phyloP scores from a whole-genome alignment of 2,797 vertebrate species.

The Anas acuta region DNA sequence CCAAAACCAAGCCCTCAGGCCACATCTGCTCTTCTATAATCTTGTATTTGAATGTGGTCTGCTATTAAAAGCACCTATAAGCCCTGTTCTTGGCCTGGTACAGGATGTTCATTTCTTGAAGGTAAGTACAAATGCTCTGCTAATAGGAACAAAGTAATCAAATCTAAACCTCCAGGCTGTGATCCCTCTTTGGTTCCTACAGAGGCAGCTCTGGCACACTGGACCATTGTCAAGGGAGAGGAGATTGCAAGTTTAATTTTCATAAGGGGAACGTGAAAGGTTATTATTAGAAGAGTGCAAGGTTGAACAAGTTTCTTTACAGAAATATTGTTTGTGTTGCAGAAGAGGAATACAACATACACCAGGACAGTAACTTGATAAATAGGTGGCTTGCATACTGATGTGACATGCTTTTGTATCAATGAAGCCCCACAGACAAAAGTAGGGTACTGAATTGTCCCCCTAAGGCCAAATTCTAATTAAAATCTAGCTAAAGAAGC shows the following conservation, averaged over 20 bases:
- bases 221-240: neutral
- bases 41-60: neutral
- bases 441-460: neutral
- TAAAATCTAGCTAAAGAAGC: neutral
- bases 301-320: neutral
- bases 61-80: neutral
- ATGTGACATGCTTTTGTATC: neutral
- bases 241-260: neutral
- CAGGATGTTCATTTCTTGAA: conserved; percentile 1
- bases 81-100: neutral
- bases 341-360: neutral
- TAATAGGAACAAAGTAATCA: conserved; percentile 21
- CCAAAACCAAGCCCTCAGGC: neutral
- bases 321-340: neutral
- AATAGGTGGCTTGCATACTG: neutral
- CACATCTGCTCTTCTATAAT: neutral
- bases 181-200: neutral
- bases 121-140: neutral
- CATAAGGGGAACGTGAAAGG: neutral
- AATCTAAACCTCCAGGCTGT: neutral
- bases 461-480: neutral
- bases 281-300: neutral
- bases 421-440: neutral
- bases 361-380: neutral
- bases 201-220: conserved; percentile 2